phyloP scores from a whole-genome alignment of 2,113 vertebrate species.

The Syngnathus floridae region DNA sequence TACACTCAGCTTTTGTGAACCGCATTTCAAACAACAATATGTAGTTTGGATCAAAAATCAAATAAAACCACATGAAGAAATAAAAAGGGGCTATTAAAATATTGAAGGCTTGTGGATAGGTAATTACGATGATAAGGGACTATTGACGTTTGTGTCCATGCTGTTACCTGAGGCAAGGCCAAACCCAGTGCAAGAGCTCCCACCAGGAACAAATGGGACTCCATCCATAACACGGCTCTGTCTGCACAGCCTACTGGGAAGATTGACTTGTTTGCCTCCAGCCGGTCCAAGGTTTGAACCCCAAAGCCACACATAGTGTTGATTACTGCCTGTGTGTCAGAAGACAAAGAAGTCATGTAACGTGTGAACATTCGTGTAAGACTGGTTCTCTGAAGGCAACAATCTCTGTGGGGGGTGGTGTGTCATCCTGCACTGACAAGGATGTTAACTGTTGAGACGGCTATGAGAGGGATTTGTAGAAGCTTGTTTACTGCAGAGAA shows the following conservation, averaged over 20 bases:
- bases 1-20: background rate
- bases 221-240: slow-evolving; percentile 65
- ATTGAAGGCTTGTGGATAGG: background rate
- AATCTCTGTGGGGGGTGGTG: background rate
- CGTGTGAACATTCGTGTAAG: background rate
- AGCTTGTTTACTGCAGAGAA: background rate
- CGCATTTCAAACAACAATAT: background rate
- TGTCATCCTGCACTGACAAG: slow-evolving; percentile 10
- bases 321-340: slow-evolving; percentile 57
- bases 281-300: slow-evolving; percentile 58
- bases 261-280: slow-evolving; percentile 60
- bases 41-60: background rate
- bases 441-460: slow-evolving; percentile 17
- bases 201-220: slow-evolving; percentile 71
- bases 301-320: slow-evolving; percentile 74
- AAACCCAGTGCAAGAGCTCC: slow-evolving; percentile 67
- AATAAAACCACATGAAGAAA: background rate
- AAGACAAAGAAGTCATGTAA: background rate
- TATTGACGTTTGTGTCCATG: background rate
- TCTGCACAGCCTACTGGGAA: slow-evolving; percentile 69
- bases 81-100: background rate
- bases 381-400: background rate
- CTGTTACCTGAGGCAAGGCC: slow-evolving; percentile 70
- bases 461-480: slow-evolving; percentile 1
- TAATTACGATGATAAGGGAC: background rate